These are phyloP conservation scores for Thymelicus acteon DNA, from an alignment of 2,888 invertebrate species.

Conservation along the genomic window DNA sequence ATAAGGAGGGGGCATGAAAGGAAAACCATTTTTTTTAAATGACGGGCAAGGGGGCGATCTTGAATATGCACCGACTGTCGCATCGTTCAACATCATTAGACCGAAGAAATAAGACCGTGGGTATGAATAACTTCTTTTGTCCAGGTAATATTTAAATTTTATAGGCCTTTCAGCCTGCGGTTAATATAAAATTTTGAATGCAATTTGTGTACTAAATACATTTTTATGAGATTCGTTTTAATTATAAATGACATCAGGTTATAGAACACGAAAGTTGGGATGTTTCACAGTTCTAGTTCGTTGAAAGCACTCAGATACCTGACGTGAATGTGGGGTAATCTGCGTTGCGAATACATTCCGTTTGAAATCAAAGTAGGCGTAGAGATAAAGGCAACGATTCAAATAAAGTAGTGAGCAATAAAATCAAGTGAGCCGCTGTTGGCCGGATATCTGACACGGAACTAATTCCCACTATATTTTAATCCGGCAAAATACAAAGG, in stretches of 20 bases:
- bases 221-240: slow-evolving; percentile 5
- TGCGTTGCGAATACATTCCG: slow-evolving; percentile 23
- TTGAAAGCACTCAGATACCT: slow-evolving; percentile 20
- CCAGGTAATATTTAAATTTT: slow-evolving; percentile 34
- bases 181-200: slow-evolving; percentile 23
- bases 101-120: slow-evolving; percentile 61
- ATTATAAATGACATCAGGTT: slow-evolving; percentile 3
- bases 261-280: slow-evolving; percentile 6
- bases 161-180: slow-evolving; percentile 15
- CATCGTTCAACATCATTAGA: slow-evolving; percentile 79
- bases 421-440: slow-evolving; percentile 67
- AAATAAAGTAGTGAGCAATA: slow-evolving; percentile 68
- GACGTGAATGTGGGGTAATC: slow-evolving; percentile 23
- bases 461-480: slow-evolving; percentile 84
- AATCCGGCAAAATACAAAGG: slow-evolving; percentile 82
- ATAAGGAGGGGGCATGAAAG: slow-evolving; percentile 69
- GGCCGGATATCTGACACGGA: slow-evolving; percentile 79
- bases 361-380: slow-evolving; percentile 32
- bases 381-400: slow-evolving; percentile 54
- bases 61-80: slow-evolving; percentile 73
- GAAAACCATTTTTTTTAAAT: slow-evolving; percentile 75
- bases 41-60: slow-evolving; percentile 66
- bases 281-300: slow-evolving; percentile 18
- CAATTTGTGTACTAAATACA: slow-evolving; percentile 24
- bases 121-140: slow-evolving; percentile 59